phyloP scores from a whole-genome alignment of 1,140 invertebrate genomes.

The Popillia japonica region DNA sequence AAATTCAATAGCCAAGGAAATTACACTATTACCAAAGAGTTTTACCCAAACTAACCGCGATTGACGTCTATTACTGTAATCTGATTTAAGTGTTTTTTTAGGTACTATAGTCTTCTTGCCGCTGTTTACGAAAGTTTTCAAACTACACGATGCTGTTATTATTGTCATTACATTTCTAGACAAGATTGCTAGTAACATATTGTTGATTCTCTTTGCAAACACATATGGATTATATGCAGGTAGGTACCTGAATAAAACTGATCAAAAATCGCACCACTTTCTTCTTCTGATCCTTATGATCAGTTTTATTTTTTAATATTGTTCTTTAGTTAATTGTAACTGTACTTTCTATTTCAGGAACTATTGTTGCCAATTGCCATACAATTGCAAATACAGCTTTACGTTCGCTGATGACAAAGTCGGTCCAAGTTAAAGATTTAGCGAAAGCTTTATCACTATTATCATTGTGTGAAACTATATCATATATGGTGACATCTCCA shows the following conservation, averaged over 20 bases:
- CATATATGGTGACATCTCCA: constrained; percentile 62
- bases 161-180: constrained; percentile 53
- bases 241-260: constrained; percentile 41
- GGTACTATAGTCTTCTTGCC: constrained; percentile 53
- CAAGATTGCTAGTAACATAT: constrained; percentile 53
- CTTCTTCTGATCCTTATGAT: neutral
- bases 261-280: neutral
- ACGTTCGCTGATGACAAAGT: constrained; percentile 67
- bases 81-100: constrained; percentile 48
- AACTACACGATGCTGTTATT: constrained; percentile 54
- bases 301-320: neutral
- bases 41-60: too few relatives aligned
- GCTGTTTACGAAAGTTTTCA: constrained; percentile 55
- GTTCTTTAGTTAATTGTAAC: neutral
- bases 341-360: constrained; percentile 46
- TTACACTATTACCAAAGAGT: too few relatives aligned
- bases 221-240: constrained; percentile 53
- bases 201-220: constrained; percentile 51
- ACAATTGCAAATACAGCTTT: constrained; percentile 64
- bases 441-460: constrained; percentile 68
- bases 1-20: too few relatives aligned
- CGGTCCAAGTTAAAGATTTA: constrained; percentile 64
- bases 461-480: constrained; percentile 64
- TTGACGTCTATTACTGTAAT: too few relatives aligned
- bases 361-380: constrained; percentile 65